Conservation (phyloP, 2,888 invertebrate species). For the Trilocha varians region DNA sequence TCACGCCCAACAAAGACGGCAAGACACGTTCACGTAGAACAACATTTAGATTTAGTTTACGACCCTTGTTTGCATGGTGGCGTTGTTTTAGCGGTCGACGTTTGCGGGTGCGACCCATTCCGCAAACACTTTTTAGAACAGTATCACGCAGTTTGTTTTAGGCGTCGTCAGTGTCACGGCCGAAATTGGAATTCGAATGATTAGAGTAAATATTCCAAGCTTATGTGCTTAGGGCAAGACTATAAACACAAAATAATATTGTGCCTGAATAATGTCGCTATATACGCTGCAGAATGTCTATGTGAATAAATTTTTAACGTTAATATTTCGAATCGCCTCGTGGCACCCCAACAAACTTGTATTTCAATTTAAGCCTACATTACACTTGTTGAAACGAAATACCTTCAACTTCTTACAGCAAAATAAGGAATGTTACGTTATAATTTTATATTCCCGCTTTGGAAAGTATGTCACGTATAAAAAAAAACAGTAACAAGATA, state of each 20-base stretch:
- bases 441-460: neutral
- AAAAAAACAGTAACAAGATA: neutral
- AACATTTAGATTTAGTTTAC: slow-evolving; percentile 33
- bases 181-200: neutral
- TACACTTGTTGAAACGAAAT: neutral
- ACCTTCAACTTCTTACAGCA: neutral
- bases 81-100: slow-evolving; percentile 25
- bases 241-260: too few relatives aligned
- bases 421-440: neutral
- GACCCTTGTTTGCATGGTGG: slow-evolving; percentile 38
- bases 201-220: neutral
- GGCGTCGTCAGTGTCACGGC: neutral
- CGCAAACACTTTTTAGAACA: slow-evolving; percentile 4
- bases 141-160: neutral
- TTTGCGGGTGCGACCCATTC: slow-evolving; percentile 37
- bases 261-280: too few relatives aligned
- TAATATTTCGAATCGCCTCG: too few relatives aligned
- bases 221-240: too few relatives aligned
- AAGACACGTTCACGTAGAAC: slow-evolving; percentile 26
- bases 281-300: too few relatives aligned
- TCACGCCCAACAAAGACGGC: neutral
- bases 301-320: too few relatives aligned
- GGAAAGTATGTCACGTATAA: neutral
- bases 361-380: neutral
- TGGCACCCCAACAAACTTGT: too few relatives aligned